Conservation (phyloP, 2,113 vertebrate genomes). For the Oryzias melastigma region DNA sequence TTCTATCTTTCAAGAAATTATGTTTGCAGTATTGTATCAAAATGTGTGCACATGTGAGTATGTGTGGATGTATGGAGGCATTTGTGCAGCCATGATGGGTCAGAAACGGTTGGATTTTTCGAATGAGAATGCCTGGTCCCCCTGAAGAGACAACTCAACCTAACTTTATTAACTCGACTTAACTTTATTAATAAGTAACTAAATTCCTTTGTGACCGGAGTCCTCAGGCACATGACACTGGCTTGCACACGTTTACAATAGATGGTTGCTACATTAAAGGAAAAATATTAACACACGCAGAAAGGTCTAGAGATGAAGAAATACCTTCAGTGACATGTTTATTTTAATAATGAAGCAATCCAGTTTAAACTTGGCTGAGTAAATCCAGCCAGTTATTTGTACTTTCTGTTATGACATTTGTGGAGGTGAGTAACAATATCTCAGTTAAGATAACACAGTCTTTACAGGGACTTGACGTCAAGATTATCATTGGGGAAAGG, state of each 20-base stretch:
- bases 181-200: constrained; percentile 63
- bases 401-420: constrained; percentile 8
- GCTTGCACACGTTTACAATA: constrained; percentile 22
- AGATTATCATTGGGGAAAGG: constrained; percentile 46
- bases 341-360: constrained; percentile 4
- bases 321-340: constrained; percentile 21
- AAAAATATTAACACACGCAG: constrained; percentile 4
- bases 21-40: constrained; percentile 4
- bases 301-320: constrained; percentile 12
- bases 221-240: constrained; percentile 53
- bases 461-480: constrained; percentile 32
- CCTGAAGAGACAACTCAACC: too few species aligned
- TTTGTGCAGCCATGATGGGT: constrained; percentile 2
- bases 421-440: constrained; percentile 19
- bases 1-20: constrained; percentile 1
- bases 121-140: too few species aligned
- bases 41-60: background rate
- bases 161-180: constrained; percentile 36
- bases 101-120: too few species aligned
- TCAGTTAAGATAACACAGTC: constrained; percentile 17
- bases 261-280: background rate
- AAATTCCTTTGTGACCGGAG: constrained; percentile 62
- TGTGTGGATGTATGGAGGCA: background rate
- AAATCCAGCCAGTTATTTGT: constrained; percentile 16
- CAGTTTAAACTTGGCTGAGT: constrained; percentile 1